Evolutionary conservation across 2,888 invertebrate genomes (phyloP), one percentile per base, ranked within the genome.

Genomic region (Stegana nigrithorax): DNA sequence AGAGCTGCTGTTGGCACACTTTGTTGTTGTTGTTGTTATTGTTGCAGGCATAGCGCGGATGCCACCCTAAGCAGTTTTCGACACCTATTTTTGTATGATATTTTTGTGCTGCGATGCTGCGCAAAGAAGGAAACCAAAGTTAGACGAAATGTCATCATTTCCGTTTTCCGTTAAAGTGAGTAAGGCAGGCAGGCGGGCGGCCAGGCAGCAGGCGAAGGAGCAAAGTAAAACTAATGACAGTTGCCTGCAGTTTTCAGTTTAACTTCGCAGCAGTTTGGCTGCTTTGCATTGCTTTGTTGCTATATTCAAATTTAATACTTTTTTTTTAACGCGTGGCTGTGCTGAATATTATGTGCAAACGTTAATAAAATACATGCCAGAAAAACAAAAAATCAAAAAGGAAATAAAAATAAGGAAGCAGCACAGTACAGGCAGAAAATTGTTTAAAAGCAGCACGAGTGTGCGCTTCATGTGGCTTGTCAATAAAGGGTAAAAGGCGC

Each of bases 101-200:
- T n/a, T 36, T 5, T 7, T 32, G 2, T 32, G 10, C n/a, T 44
- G 44, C 17, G 17, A 21, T n/a, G 26, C 12, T n/a, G 6, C 23
- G 3, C 17, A 44, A 5, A 55, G 17, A n/a, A 7, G 53, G 53
- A 55, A 55, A 55, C 53, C 73, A 74, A 69, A 78, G 75, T 80
- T 78, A 69, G 79, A 80, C 79, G 80, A 75, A 80, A 80, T 79
- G 80, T 78, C 79, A 79, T 78, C 75, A 80, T 79, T 78, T 80
- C 80, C 79, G 72, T 69, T 65, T 80, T 26, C 53, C 36, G 53
- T n/a, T 4, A 17, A 55, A 53, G 50, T 14, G 25, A 14, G 26
- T 7, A 26, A 50, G 19, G 19, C 19, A 55, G 36, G 36, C 17
- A 21, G 50, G 26, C 26, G 23, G 7, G 2, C 50, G n/a, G 3